phyloP scores from a whole-genome alignment of 2,113 vertebrate species.

The Sterna hirundo region DNA sequence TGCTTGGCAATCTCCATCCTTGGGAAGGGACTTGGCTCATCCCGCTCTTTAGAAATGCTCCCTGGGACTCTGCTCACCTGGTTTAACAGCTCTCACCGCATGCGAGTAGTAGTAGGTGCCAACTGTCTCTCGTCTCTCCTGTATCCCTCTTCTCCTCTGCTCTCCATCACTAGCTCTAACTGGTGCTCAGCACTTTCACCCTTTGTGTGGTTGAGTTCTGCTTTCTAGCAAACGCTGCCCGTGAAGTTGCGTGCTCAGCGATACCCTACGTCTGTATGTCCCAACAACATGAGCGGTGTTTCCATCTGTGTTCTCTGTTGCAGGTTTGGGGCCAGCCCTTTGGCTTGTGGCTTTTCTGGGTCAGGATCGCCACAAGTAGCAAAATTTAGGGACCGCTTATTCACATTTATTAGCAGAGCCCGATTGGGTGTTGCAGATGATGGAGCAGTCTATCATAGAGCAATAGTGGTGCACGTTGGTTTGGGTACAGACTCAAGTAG shows the following conservation, averaged over 20 bases:
- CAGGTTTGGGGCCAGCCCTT: slow-evolving; percentile 25
- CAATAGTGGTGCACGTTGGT: neutral
- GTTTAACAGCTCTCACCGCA: slow-evolving; percentile 74
- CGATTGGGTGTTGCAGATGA: neutral
- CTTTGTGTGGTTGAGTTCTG: slow-evolving; percentile 37
- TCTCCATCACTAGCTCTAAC: slow-evolving; percentile 20
- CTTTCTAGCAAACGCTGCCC: slow-evolving; percentile 40
- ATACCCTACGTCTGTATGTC: neutral
- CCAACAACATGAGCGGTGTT: slow-evolving; percentile 25
- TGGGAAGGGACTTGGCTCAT: neutral
- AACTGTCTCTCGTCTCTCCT: slow-evolving; percentile 23
- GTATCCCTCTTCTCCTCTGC: neutral
- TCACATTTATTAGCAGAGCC: neutral
- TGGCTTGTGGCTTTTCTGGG: neutral
- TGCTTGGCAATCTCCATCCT: slow-evolving; percentile 1
- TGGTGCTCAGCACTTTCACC: neutral
- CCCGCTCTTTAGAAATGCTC: neutral
- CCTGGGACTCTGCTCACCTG: slow-evolving; percentile 44
- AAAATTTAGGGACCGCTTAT: neutral
- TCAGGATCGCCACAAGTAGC: neutral
- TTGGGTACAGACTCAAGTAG: neutral
- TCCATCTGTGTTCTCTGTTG: slow-evolving; percentile 45
- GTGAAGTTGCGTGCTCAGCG: neutral
- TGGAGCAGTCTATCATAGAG: neutral
- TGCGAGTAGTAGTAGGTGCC: slow-evolving; percentile 69